These are phyloP conservation scores for Craterocephalus amniculus DNA, from an alignment of 2,797 vertebrate genomes.

Conservation along the genomic window DNA sequence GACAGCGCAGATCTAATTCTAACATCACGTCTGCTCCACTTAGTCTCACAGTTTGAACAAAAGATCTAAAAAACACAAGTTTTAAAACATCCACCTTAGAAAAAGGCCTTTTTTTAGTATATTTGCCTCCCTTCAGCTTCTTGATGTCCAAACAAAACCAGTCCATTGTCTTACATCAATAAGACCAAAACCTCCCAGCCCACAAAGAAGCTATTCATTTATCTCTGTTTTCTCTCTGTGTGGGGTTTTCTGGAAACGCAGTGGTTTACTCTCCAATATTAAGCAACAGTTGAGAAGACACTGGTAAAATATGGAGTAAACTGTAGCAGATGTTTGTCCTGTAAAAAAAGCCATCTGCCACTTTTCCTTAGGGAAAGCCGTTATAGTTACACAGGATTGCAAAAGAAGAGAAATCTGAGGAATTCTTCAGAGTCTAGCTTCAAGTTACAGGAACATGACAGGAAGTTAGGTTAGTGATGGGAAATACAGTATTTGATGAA, in stretches of 20 bases:
- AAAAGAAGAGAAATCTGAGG: conserved; percentile 40
- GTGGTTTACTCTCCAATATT: conserved; percentile 15
- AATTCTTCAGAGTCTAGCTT: conserved; percentile 9
- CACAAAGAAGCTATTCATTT: conserved; percentile 45
- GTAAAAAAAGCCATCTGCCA: conserved; percentile 2
- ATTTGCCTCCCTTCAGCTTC: conserved; percentile 4
- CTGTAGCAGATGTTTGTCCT: conserved; percentile 26
- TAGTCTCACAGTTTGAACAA: conserved; percentile 1
- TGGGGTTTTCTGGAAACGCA: conserved; percentile 12
- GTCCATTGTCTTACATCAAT: conserved; percentile 16
- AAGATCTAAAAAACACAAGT: background rate
- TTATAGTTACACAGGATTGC: conserved; percentile 40
- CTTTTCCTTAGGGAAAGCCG: conserved; percentile 11
- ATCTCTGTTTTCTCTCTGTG: conserved; percentile 30
- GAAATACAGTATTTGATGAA: conserved; percentile 2
- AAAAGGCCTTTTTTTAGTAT: conserved; percentile 4
- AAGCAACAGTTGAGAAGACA: conserved; percentile 36
- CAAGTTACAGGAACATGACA: conserved; percentile 3
- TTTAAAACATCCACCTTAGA: background rate
- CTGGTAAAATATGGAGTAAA: conserved; percentile 28
- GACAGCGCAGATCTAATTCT: background rate
- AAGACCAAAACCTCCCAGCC: conserved; percentile 15
- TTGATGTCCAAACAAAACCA: conserved; percentile 15
- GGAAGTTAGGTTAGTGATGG: conserved; percentile 4
- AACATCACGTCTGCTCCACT: conserved; percentile 16